Base-by-base conservation (phyloP, 2,888 invertebrate genomes). In the Andrena bucephala region DNA sequence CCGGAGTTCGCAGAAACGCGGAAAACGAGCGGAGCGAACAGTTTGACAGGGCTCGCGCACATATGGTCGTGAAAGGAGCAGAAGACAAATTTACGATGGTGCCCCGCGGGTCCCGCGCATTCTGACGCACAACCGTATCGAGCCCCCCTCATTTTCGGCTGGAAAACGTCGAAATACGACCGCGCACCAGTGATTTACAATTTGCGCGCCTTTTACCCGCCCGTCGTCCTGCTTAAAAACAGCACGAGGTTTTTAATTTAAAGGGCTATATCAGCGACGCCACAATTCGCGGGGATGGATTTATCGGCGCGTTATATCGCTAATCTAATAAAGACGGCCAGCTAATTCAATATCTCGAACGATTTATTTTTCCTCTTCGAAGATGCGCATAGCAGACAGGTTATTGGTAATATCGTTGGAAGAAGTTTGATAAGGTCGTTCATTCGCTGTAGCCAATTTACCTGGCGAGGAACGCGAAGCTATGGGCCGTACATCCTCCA, bases 401-500 rank as follows among this genome's bases (percentile, higher is more conserved):
- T 86, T 85, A 87, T 87, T 70, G 59, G 60, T 65, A 75, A 77
- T 72, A 67, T 68, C 82, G 67, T 68, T 62, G 62, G 65, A 59
- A 66, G 76, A 52, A 78, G 68, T 77, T 76, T 79, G 73, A 85
- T 86, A 79, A 83, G 76, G 62, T 75, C 74, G 77, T 86, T 86
- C 79, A 86, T 88, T 88, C 71, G 54, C 60, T 59, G 52, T 29
- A 68, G 70, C 76, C 67, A 81, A 88, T 87, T 81, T 84, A 86
- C 75, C 65, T 78, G 75, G 42, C 57, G 67, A 48, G 60, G 29
- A 4, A 27, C 24, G n/a, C 65, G 52, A 29, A 13, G 36, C 8
- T 52, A n/a, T 52, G n/a, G 48, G 48, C n/a, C 65, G 42, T 48
- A 66, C 63, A 69, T 69, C 69, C 68, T 48, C 36, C 33, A 71